phyloP scores from a whole-genome alignment of 2,888 invertebrate genomes.

The Parelbella ahira region DNA sequence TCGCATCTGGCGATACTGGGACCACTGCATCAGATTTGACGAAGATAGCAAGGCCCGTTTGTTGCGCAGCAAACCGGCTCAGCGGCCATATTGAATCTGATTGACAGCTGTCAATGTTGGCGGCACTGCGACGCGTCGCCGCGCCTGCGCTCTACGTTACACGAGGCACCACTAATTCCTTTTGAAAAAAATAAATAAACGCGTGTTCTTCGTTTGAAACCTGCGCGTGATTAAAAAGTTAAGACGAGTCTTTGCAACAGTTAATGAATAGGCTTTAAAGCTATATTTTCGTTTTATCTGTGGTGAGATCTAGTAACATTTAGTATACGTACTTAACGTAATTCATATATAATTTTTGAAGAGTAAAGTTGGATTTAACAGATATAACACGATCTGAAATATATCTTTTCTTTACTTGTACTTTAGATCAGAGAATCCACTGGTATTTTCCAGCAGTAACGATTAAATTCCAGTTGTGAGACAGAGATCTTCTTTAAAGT shows the following conservation, averaged over 20 bases:
- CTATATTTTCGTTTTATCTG: no score
- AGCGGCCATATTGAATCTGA: conserved; percentile 76
- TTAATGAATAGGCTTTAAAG: background rate
- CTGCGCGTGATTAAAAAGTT: conserved; percentile 14
- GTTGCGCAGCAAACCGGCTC: conserved; percentile 58
- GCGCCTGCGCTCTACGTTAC: conserved; percentile 58
- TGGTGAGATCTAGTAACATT: no score
- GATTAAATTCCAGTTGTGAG: no score
- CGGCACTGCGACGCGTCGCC: conserved; percentile 75
- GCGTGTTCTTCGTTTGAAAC: conserved; percentile 15
- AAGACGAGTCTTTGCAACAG: background rate
- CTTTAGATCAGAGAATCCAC: no score
- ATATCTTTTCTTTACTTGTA: no score
- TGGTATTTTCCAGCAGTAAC: no score
- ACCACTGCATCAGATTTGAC: conserved; percentile 42
- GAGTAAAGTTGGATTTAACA: no score
- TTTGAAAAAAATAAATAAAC: conserved; percentile 27
- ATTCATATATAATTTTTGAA: no score
- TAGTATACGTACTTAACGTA: no score
- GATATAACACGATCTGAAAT: no score
- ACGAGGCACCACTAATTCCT: conserved; percentile 57
- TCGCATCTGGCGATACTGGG: conserved; percentile 42
- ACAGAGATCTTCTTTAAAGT: no score
- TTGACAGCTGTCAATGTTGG: conserved; percentile 80
- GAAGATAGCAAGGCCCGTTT: conserved; percentile 43